Base-by-base conservation (phyloP, 2,888 invertebrate species). In the Eilema griseolum region DNA sequence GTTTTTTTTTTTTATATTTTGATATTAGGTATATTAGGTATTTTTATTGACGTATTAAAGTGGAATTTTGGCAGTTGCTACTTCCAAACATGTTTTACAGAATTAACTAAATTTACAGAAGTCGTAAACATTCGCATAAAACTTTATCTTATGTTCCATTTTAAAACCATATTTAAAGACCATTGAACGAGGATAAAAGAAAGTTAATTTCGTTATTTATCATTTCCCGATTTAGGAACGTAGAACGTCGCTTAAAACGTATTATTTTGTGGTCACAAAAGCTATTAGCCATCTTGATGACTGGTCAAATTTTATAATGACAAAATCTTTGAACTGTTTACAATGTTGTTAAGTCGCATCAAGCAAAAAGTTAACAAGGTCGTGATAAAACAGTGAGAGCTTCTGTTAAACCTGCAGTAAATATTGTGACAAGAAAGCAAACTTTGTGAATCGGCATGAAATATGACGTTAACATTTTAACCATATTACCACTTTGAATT, bases 191-290 rank as follows among this genome's bases (percentile, higher is more conserved):
- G 46, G 46, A 46, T 46, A 7, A 46, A 20, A 46, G 5, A 46
- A 46, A 46, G 16, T 46, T 20, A 46, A 46, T 46, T 52, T 52
- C 0, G n/a, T 20, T 52, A 52, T n/a, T 7, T 52, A n/a, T n/a
- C n/a, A n/a, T 52, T 52, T 52, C n/a, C 52, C n/a, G n/a, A n/a
- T 52, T 52, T 52, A 52, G 20, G n/a, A n/a, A n/a, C n/a, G 20
- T 46, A 46, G n/a, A 52, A n/a, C 16, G n/a, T 10, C 20, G 0
- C n/a, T 46, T n/a, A 52, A 10, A 52, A 52, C n/a, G n/a, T 52
- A 52, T n/a, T 52, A 52, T n/a, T 52, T 52, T 52, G 52, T 52
- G 52, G 52, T 52, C n/a, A 52, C n/a, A n/a, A 52, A n/a, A n/a
- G 52, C 52, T n/a, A 10, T 52, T 20, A n/a, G 52, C 46, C 20